Evolutionary conservation across 2,113 vertebrate species (phyloP).

Genomic region (Hypomesus transpacificus): DNA sequence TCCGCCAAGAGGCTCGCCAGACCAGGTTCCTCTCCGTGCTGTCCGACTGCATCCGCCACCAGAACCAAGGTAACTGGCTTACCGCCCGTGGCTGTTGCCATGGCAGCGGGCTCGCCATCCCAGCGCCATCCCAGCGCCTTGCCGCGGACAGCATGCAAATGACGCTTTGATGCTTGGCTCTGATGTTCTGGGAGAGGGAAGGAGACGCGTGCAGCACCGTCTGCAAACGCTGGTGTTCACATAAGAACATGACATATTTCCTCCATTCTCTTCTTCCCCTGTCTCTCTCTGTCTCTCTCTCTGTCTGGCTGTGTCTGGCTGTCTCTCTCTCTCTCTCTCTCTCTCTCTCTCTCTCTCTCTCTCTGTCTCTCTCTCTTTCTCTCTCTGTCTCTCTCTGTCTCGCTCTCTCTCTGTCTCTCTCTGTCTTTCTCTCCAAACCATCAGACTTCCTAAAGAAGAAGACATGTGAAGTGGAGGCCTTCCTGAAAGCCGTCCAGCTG

Average conservation of each 20-base stretch:
- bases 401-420: neutral
- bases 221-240: too few relatives aligned
- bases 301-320: too few relatives aligned
- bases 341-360: neutral
- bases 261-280: neutral
- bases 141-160: neutral
- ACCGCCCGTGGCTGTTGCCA: constrained; percentile 19
- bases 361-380: neutral
- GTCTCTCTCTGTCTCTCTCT: neutral
- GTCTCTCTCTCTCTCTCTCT: too few relatives aligned
- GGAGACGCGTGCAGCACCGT: too few relatives aligned
- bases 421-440: neutral
- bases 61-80: constrained; percentile 77
- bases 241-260: neutral
- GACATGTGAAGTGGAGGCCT: constrained; percentile 79
- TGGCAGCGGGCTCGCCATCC: constrained; percentile 30
- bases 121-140: neutral
- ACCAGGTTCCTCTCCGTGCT: constrained; percentile 72
- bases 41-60: constrained; percentile 81
- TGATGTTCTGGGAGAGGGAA: too few relatives aligned
- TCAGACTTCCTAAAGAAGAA: constrained; percentile 85
- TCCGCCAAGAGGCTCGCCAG: constrained; percentile 64
- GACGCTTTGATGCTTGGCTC: too few relatives aligned
- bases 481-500: constrained; percentile 85
- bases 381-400: neutral